Percentiles rank a stretch among this genome's conserved stretches.
These are phyloP conservation scores for Acheta domesticus DNA, from an alignment of 2,888 invertebrate genomes.

Conservation along the genomic window DNA sequence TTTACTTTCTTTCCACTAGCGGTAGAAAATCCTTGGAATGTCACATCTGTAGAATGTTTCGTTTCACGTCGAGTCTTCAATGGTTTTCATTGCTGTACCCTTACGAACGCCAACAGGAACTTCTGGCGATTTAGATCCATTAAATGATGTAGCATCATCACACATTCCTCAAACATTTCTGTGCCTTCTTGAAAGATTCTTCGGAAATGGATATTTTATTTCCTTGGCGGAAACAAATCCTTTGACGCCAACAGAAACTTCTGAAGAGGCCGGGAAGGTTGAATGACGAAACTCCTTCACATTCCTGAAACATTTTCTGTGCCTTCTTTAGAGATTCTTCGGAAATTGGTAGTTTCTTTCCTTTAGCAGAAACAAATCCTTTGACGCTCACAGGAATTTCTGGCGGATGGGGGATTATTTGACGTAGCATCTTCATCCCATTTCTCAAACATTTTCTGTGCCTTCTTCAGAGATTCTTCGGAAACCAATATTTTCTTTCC, in stretches of 20 bases:
- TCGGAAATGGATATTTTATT: slow-evolving; percentile 23
- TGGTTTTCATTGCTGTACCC: no score
- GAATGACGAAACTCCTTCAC: no score
- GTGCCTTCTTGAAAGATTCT: neutral
- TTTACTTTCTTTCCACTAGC: slow-evolving; percentile 47
- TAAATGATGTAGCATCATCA: slow-evolving; percentile 37
- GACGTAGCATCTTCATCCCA: slow-evolving; percentile 24
- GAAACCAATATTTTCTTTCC: no score
- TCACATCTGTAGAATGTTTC: slow-evolving; percentile 40
- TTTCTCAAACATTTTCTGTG: no score
- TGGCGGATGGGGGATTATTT: neutral
- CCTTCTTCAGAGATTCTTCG: no score
- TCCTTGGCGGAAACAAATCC: slow-evolving; percentile 40
- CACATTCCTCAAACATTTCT: slow-evolving; percentile 36
- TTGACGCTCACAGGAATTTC: neutral
- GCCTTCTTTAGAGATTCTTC: slow-evolving; percentile 43
- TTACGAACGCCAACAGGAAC: no score
- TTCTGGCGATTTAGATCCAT: neutral
- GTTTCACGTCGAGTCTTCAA: no score
- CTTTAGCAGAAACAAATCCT: slow-evolving; percentile 42
- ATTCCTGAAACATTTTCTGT: slow-evolving; percentile 43
- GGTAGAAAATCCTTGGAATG: slow-evolving; percentile 37
- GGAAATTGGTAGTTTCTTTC: slow-evolving; percentile 47
- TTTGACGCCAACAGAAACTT: neutral
- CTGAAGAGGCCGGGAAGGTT: neutral